Evolutionary conservation across 2,888 invertebrate genomes (phyloP), one percentile per base, ranked within the genome.

Genomic region (Eupithecia centaureata): DNA sequence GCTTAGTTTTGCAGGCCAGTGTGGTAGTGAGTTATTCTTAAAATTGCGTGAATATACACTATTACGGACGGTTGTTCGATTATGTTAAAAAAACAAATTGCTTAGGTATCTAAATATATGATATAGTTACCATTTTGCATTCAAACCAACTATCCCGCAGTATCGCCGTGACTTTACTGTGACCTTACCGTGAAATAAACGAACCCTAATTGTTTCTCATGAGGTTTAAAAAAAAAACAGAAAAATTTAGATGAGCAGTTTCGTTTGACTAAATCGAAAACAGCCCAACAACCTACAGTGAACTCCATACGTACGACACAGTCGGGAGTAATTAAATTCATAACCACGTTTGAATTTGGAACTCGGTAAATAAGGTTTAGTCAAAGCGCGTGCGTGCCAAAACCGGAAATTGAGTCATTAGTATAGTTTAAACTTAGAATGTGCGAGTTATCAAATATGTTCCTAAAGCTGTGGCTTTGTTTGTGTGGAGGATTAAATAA

Each of bases 291-390:
- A 47, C 15, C 18, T 33, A 61, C 33, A 25, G 59, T 33, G 56
- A 67, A 63, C 67, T 60, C 38, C 62, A 66, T 67, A 51, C 69
- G 67, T 42, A 42, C 47, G 47, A 73, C 54, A 35, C 56, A 60
- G 63, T 71, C 72, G 77, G 76, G 76, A 85, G 85, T 84, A 80
- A 86, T 71, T 63, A 65, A 65, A 89, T 89, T 86, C 87, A 82
- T 81, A 83, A 88, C 85, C 87, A 88, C 86, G 86, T 73, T 76
- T 63, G 75, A 78, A 81, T 82, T 81, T 78, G 78, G 81, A 77
- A 82, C 56, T 58, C 66, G 27, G 32, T 72, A 71, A 68, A 68
- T 68, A 66, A 71, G 69, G 61, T 73, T 71, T 61, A 47, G 47
- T 47, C 47, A 47, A 47, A 47, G 56, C 35, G 38, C 42, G 61